Evolutionary conservation across 2,888 invertebrate genomes (phyloP), one percentile per base, ranked within the genome.

Genomic region (Choreutis nemorana): DNA sequence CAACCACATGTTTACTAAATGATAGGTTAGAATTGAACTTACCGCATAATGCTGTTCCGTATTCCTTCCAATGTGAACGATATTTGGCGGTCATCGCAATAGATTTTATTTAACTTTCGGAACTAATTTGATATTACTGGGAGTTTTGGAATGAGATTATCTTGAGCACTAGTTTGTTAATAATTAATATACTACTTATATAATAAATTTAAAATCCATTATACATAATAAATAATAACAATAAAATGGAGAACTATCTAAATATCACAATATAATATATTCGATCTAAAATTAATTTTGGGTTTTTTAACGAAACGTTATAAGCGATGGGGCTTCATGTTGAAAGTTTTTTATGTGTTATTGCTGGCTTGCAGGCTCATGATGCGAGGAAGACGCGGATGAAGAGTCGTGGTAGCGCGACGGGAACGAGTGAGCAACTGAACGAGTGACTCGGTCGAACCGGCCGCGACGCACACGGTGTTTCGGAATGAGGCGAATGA

Each of bases 51-150:
- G 80, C 79, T 56, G 75, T 77, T 65, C 71, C 77, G 66, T 80
- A 80, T 73, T 80, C 80, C 68, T 79, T 80, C 79, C 77, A 79
- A 67, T 80, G 79, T 56, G 78, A 77, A 60, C 73, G 73, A 65
- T 73, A 66, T 67, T 71, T 77, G 55, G 73, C 67, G 59, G 78
- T 73, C 79, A 79, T 79, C 58, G 63, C 47, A 55, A 58, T 49
- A 56, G 53, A 54, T 57, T 49, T 50, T 40, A 45, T 46, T 46
- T 44, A 54, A 46, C 41, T 46, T 58, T 55, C 52, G 43, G 50
- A 50, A 55, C 51, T 48, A 55, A 53, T 48, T 52, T 55, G 44
- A 32, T 43, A 48, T 56, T 58, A 66, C 56, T 63, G 65, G 64
- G 59, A 39, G 58, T 56, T 67, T 70, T 77, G 78, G 78, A 78